Evolutionary conservation across 1,140 invertebrate species (phyloP), one percentile per base, ranked within the genome.

Genomic region (Trichomalopsis sarcophagae): DNA sequence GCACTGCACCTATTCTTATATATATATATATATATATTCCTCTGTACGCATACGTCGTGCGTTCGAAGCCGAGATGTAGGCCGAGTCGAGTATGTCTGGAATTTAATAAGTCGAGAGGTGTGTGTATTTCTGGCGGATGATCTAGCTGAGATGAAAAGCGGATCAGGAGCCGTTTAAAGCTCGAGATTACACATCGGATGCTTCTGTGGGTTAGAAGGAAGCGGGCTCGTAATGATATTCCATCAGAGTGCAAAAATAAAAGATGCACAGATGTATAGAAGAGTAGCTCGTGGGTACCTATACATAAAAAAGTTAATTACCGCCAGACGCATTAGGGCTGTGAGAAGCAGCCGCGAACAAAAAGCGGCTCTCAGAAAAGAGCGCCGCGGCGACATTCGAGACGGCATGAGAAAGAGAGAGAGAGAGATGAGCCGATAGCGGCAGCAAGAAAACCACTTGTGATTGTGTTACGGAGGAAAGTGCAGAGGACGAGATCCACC

Each of bases 391-490:
- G 78, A 36, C 44, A 81, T 81, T 81, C 47, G 68, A 62, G 47
- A 40, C 27, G n/a, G 81, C 40, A 17, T 47, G 69, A 81, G 47
- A 82, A 55, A 62, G 40, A 82, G 69, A 81, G 47, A 82, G 36
- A 62, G 40, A 82, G 30, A 71, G 23, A 30, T 27, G 68, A 71
- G 68, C 21, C 17, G 74, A 76, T 76, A 76, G n/a, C 74, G 21
- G 30, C n/a, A 7, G 11, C 11, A 33, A 76, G 71, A 75, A 74
- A 75, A 74, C 30, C 81, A 74, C 73, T 47, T 30, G 36, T 71
- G 50, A 78, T 84, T 69, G 73, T 84, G 40, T 78, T 84, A 78
- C 82, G 75, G n/a, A 78, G 82, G 36, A 84, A 78, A 71, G 74
- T 71, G 55, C 81, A 55, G 1, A 74, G 68, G 62, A 47, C 62